Conservation (phyloP, 2,113 vertebrate genomes). For the Zosterops lateralis region DNA sequence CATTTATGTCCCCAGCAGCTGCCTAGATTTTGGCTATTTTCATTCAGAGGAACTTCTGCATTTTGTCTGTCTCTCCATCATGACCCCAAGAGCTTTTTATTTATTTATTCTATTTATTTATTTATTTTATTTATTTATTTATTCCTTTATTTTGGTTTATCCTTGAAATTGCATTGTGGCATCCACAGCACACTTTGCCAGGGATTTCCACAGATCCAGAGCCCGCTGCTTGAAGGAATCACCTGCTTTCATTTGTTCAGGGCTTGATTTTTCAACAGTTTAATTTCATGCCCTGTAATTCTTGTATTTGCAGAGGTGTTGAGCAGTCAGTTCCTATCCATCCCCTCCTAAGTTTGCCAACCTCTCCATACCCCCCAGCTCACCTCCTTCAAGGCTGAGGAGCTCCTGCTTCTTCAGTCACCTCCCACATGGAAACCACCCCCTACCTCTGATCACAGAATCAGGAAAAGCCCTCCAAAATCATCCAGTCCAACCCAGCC, state of each 20-base stretch:
- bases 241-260: background rate
- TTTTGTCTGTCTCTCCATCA: background rate
- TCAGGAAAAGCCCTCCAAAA: background rate
- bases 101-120: background rate
- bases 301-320: background rate
- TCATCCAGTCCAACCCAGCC: background rate
- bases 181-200: background rate
- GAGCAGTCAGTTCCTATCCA: background rate
- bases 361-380: background rate
- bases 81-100: background rate
- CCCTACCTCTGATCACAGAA: background rate
- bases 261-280: background rate
- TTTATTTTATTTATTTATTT: background rate
- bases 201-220: background rate
- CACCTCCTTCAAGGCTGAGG: background rate
- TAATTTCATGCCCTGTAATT: constrained; percentile 24
- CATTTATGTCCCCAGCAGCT: background rate
- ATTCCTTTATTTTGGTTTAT: background rate
- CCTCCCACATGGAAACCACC: background rate
- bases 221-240: background rate
- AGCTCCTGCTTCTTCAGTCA: background rate
- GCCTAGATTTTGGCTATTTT: background rate
- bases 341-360: background rate
- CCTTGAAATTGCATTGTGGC: background rate
- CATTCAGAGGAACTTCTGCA: background rate